Evolutionary conservation across 2,888 invertebrate genomes (phyloP).

Genomic region (Diarsia dahlii): DNA sequence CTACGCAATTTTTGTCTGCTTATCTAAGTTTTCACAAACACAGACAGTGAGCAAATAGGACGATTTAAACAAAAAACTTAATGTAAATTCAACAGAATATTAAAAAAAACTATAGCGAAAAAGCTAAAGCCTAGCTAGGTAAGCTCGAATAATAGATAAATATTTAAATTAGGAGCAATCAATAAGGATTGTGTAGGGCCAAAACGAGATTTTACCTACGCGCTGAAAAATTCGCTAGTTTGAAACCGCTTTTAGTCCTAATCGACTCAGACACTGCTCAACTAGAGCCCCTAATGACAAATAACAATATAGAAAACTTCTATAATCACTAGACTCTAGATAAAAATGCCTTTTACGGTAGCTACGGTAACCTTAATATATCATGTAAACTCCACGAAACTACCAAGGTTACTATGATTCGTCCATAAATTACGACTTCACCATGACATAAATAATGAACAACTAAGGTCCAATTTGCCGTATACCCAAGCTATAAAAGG

Average conservation of each 20-base stretch:
- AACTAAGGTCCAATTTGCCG: conserved; percentile 48
- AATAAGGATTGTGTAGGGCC: background rate
- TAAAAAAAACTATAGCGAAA: background rate
- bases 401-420: conserved; percentile 32
- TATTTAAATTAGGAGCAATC: background rate
- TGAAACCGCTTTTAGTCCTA: background rate
- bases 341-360: background rate
- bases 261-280: background rate
- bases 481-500: conserved; percentile 51
- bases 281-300: background rate
- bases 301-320: background rate
- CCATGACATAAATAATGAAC: conserved; percentile 53
- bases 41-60: conserved; percentile 30
- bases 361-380: background rate
- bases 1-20: background rate
- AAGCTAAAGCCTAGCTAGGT: background rate
- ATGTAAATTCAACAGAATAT: background rate
- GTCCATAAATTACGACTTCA: conserved; percentile 46
- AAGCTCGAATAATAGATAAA: background rate
- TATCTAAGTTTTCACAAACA: conserved; percentile 27
- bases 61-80: background rate
- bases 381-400: conserved; percentile 30
- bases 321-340: background rate
- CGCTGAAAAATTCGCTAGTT: no score
- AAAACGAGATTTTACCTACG: no score